Evolutionary conservation across 92 coral and sea anemone species (phyloP), one percentile per base, ranked within the genome.

Genomic region (Phenganax stokvisi): DNA sequence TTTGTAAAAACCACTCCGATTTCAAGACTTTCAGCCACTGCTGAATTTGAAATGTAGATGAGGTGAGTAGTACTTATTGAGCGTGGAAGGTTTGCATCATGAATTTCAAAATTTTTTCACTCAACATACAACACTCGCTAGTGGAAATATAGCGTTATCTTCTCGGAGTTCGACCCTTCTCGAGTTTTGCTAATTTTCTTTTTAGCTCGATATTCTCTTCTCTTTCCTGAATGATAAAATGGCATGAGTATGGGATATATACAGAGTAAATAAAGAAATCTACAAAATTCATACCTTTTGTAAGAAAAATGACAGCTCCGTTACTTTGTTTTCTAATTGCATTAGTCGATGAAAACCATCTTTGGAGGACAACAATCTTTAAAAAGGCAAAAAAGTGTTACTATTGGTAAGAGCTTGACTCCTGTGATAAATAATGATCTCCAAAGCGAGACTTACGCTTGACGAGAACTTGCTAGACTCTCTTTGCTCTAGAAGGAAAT

Each of bases 181-280:
- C 83, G 16, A 79, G 54, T 64, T 79, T 64, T 64, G 31, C 27
- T 29, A 79, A 52, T 65, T 62, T 79, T 64, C 83, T 44, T 29
- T 64, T 79, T 8, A 79, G 74, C 65, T 79, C 57, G 65, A 79
- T 63, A 65, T 79, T 79, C 53, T 79, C 74, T 61, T 79, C 83
- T 79, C 83, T 67, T 56, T 79, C 83, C 83, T 79, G 20, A 17
- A 63, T n/a, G n/a, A 51, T 15, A 73, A 56, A 47, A 61, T 61
- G 67, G 67, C 25, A 61, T 61, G 67, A 6, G n/a, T 1, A 7
- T 17, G 67, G 67, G 0, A 5, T 1, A 7, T 17, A 25, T 59
- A 59, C 25, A 13, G 16, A 59, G 65, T 59, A 59, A 59, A 59
- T 25, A 25, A 1, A 59, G 25, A 59, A 59, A 30, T 69, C 16